Base-by-base conservation (phyloP, 2,888 invertebrate genomes). In the Pseudeuparius sepicola region DNA sequence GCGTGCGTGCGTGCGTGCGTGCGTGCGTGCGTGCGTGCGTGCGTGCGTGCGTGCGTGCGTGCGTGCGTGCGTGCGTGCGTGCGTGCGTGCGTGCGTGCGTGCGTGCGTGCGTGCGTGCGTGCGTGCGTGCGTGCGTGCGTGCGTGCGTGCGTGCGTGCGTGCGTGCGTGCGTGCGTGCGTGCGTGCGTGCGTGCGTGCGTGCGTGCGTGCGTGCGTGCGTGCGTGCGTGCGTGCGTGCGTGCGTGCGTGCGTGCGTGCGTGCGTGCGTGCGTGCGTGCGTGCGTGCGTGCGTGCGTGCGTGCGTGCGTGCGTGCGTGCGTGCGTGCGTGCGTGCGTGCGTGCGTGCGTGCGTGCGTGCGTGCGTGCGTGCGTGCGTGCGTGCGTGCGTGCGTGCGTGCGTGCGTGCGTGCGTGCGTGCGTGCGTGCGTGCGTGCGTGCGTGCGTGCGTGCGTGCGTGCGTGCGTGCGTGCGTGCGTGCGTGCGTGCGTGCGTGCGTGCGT, bases 1-100 rank as follows among this genome's bases (percentile, higher is more conserved):
- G 27, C 15, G 27, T 26, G 27, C 15, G 27, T 26, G 27, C 15
- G 27, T 26, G 27, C 15, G 27, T 26, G 27, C 15, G 27, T 26
- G 26, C 11, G 26, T 26, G 26, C 11, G 26, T 26, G 26, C 11
- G 26, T 26, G 26, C 11, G 26, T 26, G 26, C 11, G 26, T 26
- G 26, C 11, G 26, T 26, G 26, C 11, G 26, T 26, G 26, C 11
- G 26, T 26, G 26, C 11, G 26, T 26, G 26, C 11, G 26, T 26
- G 26, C 11, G 26, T 26, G 26, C 11, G 26, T 26, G 26, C 11
- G 26, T 26, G 26, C 6, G 10, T n/a, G 10, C 11, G 10, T 26
- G 26, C 11, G 26, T 26, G 26, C 11, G 26, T 26, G 26, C 11
- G 26, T 26, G 26, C 11, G 26, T 26, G 6, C 11, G 26, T 26